Conservation (phyloP, 1,140 invertebrate genomes). For the Nixonia krombeini region DNA sequence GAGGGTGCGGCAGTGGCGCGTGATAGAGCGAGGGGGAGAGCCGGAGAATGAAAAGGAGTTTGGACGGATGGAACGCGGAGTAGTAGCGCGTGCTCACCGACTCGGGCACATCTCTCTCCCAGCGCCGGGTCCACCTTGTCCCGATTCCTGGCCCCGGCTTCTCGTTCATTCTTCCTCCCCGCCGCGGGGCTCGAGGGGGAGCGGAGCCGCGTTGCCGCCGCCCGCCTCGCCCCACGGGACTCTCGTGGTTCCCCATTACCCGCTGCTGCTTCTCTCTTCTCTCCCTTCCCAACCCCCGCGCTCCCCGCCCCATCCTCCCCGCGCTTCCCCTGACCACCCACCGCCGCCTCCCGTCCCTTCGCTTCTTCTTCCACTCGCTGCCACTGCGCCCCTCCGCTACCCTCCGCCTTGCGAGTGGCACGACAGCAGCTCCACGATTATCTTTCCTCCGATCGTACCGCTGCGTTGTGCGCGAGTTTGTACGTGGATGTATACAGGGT, state of each 20-base stretch:
- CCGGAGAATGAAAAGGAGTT: too few species aligned
- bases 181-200: not conserved
- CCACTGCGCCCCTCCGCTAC: not conserved
- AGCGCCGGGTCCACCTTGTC: too few species aligned
- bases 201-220: not conserved
- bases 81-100: too few species aligned
- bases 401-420: slow-evolving; percentile 6
- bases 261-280: too few species aligned
- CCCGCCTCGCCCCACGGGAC: not conserved
- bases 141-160: too few species aligned
- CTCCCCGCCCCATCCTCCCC: not conserved
- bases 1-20: not conserved
- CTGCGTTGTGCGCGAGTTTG: slow-evolving; percentile 1
- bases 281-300: not conserved
- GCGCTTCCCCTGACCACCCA: slow-evolving; percentile 4
- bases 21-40: not conserved
- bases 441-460: slow-evolving; percentile 9
- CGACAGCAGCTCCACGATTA: slow-evolving; percentile 10
- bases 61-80: too few species aligned
- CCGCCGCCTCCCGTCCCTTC: not conserved
- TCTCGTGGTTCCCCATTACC: too few species aligned
- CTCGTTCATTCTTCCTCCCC: too few species aligned
- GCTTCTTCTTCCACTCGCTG: slow-evolving; percentile 21
- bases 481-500: not conserved
- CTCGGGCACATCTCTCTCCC: too few species aligned